Conservation (phyloP, 2,888 invertebrate genomes). For the Hydroisotoma schaefferi region DNA sequence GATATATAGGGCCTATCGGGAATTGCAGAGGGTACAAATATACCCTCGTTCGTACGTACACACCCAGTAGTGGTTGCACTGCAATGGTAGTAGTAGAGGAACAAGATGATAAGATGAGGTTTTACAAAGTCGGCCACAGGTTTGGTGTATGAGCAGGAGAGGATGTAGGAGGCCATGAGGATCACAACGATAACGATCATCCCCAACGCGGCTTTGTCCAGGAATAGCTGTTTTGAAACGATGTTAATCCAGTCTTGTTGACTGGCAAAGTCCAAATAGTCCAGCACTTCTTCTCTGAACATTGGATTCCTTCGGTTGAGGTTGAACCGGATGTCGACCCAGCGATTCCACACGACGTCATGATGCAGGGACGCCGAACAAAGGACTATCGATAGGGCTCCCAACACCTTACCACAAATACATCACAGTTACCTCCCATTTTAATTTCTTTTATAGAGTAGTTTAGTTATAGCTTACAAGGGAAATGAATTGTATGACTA, state of each 20-base stretch:
- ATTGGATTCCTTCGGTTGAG: not conserved
- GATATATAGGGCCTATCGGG: too few relatives aligned
- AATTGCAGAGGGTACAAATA: too few relatives aligned
- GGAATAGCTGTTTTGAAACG: not conserved
- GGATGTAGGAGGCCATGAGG: not conserved
- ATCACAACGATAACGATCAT: not conserved
- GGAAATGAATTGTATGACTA: too few relatives aligned
- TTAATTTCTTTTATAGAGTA: too few relatives aligned
- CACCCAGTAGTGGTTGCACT: too few relatives aligned
- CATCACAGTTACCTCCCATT: too few relatives aligned
- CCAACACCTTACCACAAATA: too few relatives aligned
- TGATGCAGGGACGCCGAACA: not conserved
- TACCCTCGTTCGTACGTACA: too few relatives aligned
- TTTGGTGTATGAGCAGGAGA: not conserved
- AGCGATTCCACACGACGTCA: not conserved
- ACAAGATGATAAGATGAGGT: too few relatives aligned
- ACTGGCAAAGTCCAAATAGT: not conserved
- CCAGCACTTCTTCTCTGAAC: not conserved
- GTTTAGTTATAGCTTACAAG: too few relatives aligned
- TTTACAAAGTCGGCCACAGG: too few relatives aligned
- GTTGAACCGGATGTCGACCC: slow-evolving; percentile 1
- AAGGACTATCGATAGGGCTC: not conserved
- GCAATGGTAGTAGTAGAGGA: too few relatives aligned
- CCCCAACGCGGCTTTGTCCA: not conserved
- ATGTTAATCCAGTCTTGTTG: not conserved